Evolutionary conservation across 2,797 vertebrate genomes (phyloP), one percentile per base, ranked within the genome.

Genomic region (Hyperoplus lanceolatus): DNA sequence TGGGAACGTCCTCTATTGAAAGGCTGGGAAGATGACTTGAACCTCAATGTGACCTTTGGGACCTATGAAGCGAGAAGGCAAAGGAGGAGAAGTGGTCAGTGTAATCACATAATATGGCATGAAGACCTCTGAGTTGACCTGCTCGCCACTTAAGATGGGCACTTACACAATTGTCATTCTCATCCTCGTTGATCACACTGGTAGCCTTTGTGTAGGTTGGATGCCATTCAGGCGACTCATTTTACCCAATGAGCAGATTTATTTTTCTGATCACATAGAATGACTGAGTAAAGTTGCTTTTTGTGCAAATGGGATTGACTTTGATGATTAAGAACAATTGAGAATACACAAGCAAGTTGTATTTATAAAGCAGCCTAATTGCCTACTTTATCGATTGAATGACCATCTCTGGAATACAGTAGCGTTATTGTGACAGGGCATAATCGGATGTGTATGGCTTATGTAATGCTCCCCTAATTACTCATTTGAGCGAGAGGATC

Each of bases 61-160:
- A 69, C 75, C 77, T 51, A 21, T 75, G 65, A 80, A 89, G 85
- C 73, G 81, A 71, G 79, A 91, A 83, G 85, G 80, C 75, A 85
- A 67, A 70, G 29, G 49, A 77, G 75, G 72, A 79, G 84, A 88
- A 79, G 72, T 58, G 73, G 83, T 84, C 56, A 46, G 72, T 21
- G 70, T 91, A 91, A 93, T 94, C 80, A 59, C 68, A 86, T 92
- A 94, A 94, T 90, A 77, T 80, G 85, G 85, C 92, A 79, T 92
- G 91, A 89, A 91, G 92, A 93, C 93, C 91, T 91, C 81, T 92
- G 79, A 78, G 88, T 82, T 86, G 87, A 86, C 77, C 90, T 68
- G 83, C 50, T 60, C 59, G 41, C 53, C 79, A 70, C 60, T 82
- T 73, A 60, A 68, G 69, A 73, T 38, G 66, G 65, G 43, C 54